Evolutionary conservation across 92 coral and sea anemone species (phyloP).

Genomic region (Desmophyllum pertusum): DNA sequence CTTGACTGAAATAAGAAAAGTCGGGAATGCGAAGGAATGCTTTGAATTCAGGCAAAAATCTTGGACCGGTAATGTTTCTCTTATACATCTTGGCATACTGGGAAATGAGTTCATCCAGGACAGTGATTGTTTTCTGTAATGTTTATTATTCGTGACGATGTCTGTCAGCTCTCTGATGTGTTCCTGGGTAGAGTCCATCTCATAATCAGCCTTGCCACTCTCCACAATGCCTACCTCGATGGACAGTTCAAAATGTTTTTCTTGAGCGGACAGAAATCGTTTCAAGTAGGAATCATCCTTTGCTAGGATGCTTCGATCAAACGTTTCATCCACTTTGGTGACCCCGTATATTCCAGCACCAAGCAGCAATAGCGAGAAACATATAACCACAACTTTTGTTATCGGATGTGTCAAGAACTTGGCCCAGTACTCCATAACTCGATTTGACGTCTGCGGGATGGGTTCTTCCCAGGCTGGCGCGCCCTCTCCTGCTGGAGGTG

Average conservation of each 20-base stretch:
- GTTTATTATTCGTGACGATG: conserved; percentile 54
- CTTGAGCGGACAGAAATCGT: conserved; percentile 61
- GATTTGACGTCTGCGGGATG: conserved; percentile 56
- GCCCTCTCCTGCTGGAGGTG: conserved; percentile 50
- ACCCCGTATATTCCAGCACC: conserved; percentile 81
- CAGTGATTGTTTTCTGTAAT: conserved; percentile 57
- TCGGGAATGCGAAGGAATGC: conserved; percentile 47
- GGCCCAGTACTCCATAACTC: conserved; percentile 68
- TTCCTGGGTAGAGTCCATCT: conserved; percentile 38
- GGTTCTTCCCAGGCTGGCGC: conserved; percentile 77
- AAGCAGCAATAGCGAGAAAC: conserved; percentile 57
- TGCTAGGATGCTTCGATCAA: conserved; percentile 75
- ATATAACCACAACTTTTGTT: conserved; percentile 59
- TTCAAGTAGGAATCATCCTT: conserved; percentile 78
- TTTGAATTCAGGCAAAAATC: conserved; percentile 47
- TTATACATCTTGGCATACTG: background rate
- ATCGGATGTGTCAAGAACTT: conserved; percentile 54
- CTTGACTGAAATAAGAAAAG: conserved; percentile 55
- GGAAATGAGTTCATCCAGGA: conserved; percentile 74
- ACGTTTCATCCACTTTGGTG: conserved; percentile 69
- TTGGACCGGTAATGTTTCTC: background rate
- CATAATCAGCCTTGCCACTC: conserved; percentile 50
- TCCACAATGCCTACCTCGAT: conserved; percentile 67
- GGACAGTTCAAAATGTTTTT: conserved; percentile 60
- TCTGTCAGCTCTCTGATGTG: conserved; percentile 59